Evolutionary conservation across 2,113 vertebrate genomes (phyloP).

Genomic region (Porphyrio hochstetteri): DNA sequence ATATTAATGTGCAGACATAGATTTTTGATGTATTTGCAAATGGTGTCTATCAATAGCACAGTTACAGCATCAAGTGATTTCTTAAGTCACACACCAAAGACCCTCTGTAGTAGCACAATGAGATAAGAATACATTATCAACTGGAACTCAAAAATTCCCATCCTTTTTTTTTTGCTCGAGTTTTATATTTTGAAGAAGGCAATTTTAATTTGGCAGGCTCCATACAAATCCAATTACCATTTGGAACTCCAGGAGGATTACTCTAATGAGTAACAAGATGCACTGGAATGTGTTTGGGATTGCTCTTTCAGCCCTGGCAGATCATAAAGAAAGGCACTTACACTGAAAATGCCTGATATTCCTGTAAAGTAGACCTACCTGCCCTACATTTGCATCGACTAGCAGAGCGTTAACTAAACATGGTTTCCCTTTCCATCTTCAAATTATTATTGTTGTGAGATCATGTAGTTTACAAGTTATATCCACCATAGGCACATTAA

Average conservation of each 20-base stretch:
- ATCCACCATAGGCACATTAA: background rate
- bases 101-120: background rate
- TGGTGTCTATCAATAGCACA: background rate
- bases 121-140: slow-evolving; percentile 7
- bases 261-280: slow-evolving; percentile 43
- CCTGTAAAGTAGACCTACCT: slow-evolving; percentile 32
- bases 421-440: background rate
- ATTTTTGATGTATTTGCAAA: background rate
- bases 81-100: background rate
- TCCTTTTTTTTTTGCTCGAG: slow-evolving; percentile 8
- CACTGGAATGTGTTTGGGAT: slow-evolving; percentile 1
- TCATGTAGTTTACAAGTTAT: background rate
- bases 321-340: slow-evolving; percentile 24
- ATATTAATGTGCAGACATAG: background rate
- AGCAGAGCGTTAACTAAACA: background rate
- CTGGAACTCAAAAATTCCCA: slow-evolving; percentile 21
- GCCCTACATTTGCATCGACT: background rate
- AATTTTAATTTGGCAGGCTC: slow-evolving; percentile 69
- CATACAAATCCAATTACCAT: slow-evolving; percentile 56
- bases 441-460: background rate
- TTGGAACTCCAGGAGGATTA: slow-evolving; percentile 49
- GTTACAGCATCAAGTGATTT: background rate
- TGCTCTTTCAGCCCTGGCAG: slow-evolving; percentile 20
- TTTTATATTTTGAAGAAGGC: slow-evolving; percentile 58
- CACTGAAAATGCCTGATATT: background rate